Base-by-base conservation (phyloP, 2,888 invertebrate species). In the Drosophila kuntzei region DNA sequence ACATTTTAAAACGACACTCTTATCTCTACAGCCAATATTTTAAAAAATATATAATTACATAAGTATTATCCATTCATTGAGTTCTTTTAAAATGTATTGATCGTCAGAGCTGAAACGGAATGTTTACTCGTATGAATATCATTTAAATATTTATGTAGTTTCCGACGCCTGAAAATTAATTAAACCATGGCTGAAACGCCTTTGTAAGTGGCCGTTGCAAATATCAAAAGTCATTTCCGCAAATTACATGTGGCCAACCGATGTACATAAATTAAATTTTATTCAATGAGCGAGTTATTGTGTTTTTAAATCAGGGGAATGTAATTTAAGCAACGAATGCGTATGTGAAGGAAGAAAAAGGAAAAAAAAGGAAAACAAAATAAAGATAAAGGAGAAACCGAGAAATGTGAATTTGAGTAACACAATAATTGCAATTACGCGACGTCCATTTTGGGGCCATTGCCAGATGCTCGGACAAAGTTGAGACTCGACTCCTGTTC, bases 341-440 rank as follows among this genome's bases (percentile, higher is more conserved):
- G 53, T 53, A 29, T 43, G 37, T 53, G 16, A 37, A 27, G 9
- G 4, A 3, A 11, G 25, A 36, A 16, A 8, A 32, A n/a, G 3
- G 20, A 12, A 25, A 44, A 36, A n/a, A 14, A 53, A 11, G 32
- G 36, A 7, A 25, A 46, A 41, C 3, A 1, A 27, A 49, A 46
- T 9, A 1, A 4, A 22, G 25, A 7, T n/a, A 16, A 34, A 37
- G 18, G 20, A 12, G 36, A 25, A 34, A 29, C 41, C 11, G 32
- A 53, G 47, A 66, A 85, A 88, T 82, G 67, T 44, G 53, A 71
- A 72, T 83, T 88, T 86, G 69, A 88, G 74, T 66, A 77, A 80
- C 78, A 78, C 67, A 86, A 78, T 76, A 88, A 84, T 82, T 82
- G 80, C 86, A 85, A 82, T 87, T 83, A 87, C 71, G 65, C 58